phyloP scores from a whole-genome alignment of 2,113 vertebrate genomes.

The Phodopus roborovskii region DNA sequence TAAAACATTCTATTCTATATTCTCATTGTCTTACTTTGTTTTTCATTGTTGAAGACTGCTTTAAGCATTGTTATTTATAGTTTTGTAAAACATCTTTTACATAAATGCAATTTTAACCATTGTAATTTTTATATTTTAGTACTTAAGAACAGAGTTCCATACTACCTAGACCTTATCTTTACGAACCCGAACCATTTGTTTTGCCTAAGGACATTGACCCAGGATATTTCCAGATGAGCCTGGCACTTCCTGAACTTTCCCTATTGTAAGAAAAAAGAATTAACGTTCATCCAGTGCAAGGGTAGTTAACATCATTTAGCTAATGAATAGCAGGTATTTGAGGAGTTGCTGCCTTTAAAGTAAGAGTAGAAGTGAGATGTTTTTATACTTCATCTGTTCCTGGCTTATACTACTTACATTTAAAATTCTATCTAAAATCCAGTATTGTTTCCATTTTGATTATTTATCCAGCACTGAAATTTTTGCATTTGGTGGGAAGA shows the following conservation, averaged over 20 bases:
- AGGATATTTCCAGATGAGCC: not conserved
- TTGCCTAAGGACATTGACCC: not conserved
- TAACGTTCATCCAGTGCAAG: not conserved
- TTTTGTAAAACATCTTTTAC: conserved; percentile 14
- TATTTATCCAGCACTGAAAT: conserved; percentile 9
- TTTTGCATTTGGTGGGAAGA: conserved; percentile 22
- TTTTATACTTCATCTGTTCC: conserved; percentile 8
- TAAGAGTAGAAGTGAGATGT: not conserved
- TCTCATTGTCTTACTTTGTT: conserved; percentile 13
- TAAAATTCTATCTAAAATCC: conserved; percentile 25
- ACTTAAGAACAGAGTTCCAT: not conserved
- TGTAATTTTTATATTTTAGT: conserved; percentile 46
- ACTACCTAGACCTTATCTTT: not conserved
- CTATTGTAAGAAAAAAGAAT: not conserved
- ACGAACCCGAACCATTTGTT: not conserved
- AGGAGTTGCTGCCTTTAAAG: conserved; percentile 37
- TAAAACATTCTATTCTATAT: conserved; percentile 21
- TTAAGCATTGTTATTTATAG: conserved; percentile 31
- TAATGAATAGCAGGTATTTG: conserved; percentile 22
- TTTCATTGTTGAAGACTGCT: conserved; percentile 5
- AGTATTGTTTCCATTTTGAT: conserved; percentile 50
- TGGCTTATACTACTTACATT: not conserved
- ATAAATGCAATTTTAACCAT: not conserved
- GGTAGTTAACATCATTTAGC: not conserved
- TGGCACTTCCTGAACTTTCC: not conserved